phyloP scores from a whole-genome alignment of 2,888 invertebrate species.

The Nudaria mundana region DNA sequence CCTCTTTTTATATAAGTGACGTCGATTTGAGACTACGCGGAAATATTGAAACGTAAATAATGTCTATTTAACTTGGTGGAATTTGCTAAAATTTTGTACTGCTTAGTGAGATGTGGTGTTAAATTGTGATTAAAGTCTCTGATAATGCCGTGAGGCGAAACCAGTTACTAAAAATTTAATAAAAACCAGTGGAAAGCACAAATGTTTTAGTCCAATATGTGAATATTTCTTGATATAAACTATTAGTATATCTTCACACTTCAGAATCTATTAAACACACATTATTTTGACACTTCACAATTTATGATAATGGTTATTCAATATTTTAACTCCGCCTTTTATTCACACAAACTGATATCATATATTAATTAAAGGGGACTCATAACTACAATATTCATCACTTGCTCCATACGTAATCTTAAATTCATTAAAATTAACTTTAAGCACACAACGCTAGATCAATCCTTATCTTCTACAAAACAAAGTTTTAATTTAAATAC shows the following conservation, averaged over 20 bases:
- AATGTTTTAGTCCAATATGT: neutral
- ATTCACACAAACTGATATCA: neutral
- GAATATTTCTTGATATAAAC: neutral
- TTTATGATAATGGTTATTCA: neutral
- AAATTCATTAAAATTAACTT: neutral
- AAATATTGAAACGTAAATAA: no score
- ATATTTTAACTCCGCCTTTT: neutral
- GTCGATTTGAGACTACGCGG: no score
- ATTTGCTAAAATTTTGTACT: no score
- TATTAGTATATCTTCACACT: neutral
- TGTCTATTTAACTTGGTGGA: no score
- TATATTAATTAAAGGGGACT: neutral
- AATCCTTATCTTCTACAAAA: neutral
- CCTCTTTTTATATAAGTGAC: no score
- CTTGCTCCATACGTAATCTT: neutral
- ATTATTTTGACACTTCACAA: neutral
- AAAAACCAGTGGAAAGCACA: no score
- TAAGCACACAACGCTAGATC: neutral
- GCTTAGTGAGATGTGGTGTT: no score
- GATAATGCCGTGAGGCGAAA: no score
- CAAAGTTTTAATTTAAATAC: neutral
- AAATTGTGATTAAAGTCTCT: no score
- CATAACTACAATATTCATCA: conserved; percentile 1
- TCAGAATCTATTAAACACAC: neutral
- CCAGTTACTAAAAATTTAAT: no score